Conservation (phyloP, 2,797 vertebrate species). For the Megaceryle alcyon region DNA sequence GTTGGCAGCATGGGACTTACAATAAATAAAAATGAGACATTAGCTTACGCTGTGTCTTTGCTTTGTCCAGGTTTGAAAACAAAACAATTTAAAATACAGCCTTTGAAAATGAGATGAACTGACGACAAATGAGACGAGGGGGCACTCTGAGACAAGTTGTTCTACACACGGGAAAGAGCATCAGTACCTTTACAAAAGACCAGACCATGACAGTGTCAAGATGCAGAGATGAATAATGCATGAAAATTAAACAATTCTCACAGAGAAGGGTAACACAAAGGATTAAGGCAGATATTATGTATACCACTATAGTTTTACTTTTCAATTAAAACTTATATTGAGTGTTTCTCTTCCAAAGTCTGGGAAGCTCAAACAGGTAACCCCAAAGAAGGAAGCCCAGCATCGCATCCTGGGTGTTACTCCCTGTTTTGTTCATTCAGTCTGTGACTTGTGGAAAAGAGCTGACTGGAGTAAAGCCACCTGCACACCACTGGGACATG, state of each 20-base stretch:
- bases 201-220: neutral
- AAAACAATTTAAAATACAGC: neutral
- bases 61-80: constrained; percentile 26
- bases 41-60: neutral
- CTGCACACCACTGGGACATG: neutral
- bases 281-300: neutral
- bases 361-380: neutral
- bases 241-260: neutral
- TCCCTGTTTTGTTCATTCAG: neutral
- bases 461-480: neutral
- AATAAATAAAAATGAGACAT: constrained; percentile 55
- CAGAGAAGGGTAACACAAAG: neutral
- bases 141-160: neutral
- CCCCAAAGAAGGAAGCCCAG: neutral
- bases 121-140: neutral
- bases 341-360: neutral
- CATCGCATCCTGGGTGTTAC: neutral
- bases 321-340: neutral
- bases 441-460: neutral
- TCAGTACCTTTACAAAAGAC: neutral
- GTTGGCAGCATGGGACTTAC: constrained; percentile 41
- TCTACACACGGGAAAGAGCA: neutral
- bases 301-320: neutral
- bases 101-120: neutral
- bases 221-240: neutral